These are phyloP conservation scores for Magallana angulata DNA, from an alignment of 1,140 invertebrate species.

Conservation along the genomic window DNA sequence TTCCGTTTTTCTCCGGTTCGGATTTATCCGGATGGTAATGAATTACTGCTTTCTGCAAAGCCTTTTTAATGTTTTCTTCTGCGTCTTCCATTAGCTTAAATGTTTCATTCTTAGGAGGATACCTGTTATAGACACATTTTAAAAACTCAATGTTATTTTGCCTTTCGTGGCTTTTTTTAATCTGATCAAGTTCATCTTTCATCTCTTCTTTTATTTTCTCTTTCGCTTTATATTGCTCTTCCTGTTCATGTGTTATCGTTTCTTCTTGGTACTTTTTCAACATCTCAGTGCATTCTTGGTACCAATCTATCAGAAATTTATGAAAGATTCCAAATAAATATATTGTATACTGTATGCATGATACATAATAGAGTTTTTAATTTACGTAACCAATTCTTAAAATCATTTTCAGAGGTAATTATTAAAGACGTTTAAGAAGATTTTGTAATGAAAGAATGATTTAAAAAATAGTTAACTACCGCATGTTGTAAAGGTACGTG, in stretches of 20 bases:
- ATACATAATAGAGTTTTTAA: no score
- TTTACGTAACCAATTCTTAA: no score
- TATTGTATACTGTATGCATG: no score
- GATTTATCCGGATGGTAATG: constrained; percentile 61
- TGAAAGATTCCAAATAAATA: not conserved
- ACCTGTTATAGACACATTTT: constrained; percentile 46
- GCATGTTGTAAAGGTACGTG: constrained; percentile 39
- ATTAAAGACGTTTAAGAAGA: no score
- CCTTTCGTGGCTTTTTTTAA: constrained; percentile 38
- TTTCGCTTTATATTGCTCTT: constrained; percentile 41
- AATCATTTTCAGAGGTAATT: no score
- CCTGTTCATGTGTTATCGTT: constrained; percentile 50
- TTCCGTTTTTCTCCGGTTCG: constrained; percentile 50
- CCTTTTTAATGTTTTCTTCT: constrained; percentile 44
- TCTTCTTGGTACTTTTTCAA: constrained; percentile 57
- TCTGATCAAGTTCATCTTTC: constrained; percentile 36
- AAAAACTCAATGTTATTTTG: constrained; percentile 50
- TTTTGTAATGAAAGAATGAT: no score
- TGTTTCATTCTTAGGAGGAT: constrained; percentile 40
- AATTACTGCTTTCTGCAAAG: constrained; percentile 50
- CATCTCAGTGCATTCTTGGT: constrained; percentile 32
- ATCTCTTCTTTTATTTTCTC: constrained; percentile 52
- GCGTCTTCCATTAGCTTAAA: constrained; percentile 25
- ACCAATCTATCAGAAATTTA: constrained; percentile 54
- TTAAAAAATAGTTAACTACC: not conserved